These are phyloP conservation scores for Paratrypauchen microcephalus DNA, from an alignment of 2,797 vertebrate species.

Conservation along the genomic window DNA sequence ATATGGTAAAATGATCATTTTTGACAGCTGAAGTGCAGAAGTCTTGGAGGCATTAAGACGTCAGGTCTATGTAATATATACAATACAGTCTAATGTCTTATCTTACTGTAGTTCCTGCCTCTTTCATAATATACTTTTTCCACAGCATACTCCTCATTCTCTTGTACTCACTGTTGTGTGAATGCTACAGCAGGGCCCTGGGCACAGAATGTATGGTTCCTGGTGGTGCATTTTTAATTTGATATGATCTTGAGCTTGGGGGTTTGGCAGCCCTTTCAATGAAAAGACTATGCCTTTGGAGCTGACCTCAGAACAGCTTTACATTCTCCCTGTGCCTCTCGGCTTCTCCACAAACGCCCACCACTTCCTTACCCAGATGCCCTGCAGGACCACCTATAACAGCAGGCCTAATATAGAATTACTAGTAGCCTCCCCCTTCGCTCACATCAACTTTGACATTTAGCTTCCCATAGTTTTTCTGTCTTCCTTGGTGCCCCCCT, in stretches of 20 bases:
- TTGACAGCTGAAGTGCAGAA: background rate
- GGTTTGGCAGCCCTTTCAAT: slow-evolving; percentile 44
- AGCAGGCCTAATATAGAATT: slow-evolving; percentile 37
- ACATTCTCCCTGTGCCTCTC: slow-evolving; percentile 30
- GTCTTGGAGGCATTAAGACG: background rate
- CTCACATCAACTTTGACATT: slow-evolving; percentile 36
- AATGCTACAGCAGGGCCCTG: slow-evolving; percentile 28
- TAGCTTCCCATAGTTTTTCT: slow-evolving; percentile 13
- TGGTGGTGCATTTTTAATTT: slow-evolving; percentile 58
- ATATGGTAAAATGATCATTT: background rate
- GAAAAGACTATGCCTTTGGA: slow-evolving; percentile 43
- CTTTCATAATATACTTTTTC: slow-evolving; percentile 2
- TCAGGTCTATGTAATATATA: background rate
- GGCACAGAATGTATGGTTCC: slow-evolving; percentile 41
- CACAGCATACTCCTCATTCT: background rate
- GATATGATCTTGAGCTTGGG: slow-evolving; percentile 46
- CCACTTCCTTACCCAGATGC: slow-evolving; percentile 28
- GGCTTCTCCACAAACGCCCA: slow-evolving; percentile 24
- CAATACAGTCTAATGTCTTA: background rate
- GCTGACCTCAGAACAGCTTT: slow-evolving; percentile 59
- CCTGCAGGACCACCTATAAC: slow-evolving; percentile 37
- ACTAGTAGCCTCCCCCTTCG: slow-evolving; percentile 24
- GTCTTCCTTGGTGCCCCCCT: slow-evolving; percentile 12
- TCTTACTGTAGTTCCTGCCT: background rate
- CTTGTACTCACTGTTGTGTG: slow-evolving; percentile 24